Percentiles rank a stretch among this genome's conserved stretches.
These are phyloP conservation scores for Porites australiensis DNA, from an alignment of 64 coral and sea anemone genomes.

Conservation along the genomic window DNA sequence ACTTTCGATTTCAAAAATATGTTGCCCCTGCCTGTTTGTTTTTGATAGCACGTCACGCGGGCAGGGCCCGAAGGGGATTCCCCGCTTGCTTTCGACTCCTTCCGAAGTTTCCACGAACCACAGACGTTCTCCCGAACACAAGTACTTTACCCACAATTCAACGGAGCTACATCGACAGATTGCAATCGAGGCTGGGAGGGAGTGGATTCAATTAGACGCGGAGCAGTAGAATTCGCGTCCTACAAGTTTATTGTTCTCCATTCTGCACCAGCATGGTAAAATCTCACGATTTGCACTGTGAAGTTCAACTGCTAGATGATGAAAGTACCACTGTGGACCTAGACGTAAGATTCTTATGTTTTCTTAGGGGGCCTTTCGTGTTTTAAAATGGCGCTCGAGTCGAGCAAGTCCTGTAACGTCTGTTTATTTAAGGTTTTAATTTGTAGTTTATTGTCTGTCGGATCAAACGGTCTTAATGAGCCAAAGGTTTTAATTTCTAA, in stretches of 20 bases:
- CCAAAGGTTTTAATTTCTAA: too few species aligned
- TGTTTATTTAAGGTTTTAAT: too few species aligned
- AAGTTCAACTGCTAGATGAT: conserved; percentile 56
- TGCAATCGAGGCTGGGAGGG: background rate
- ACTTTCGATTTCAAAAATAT: too few species aligned
- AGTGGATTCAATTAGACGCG: too few species aligned
- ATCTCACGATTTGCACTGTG: conserved; percentile 6
- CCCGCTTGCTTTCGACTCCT: background rate
- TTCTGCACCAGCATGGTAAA: conserved; percentile 7
- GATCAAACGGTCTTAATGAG: too few species aligned
- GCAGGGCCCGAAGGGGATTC: background rate
- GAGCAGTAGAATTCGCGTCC: too few species aligned
- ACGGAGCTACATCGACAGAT: background rate
- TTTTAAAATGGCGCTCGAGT: background rate
- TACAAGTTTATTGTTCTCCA: too few species aligned
- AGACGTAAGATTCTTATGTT: conserved; percentile 17
- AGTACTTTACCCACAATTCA: background rate
- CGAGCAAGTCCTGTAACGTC: too few species aligned
- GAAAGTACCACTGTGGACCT: conserved; percentile 27
- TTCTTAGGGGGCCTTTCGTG: background rate
- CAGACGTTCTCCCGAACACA: background rate
- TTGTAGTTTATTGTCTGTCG: too few species aligned
- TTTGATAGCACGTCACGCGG: background rate
- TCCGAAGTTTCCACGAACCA: background rate
- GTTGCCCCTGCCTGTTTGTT: background rate